Percentiles rank a stretch among this genome's conserved stretches.
Conservation (phyloP, 2,113 vertebrate species). For the Brachypteracias leptosomus region DNA sequence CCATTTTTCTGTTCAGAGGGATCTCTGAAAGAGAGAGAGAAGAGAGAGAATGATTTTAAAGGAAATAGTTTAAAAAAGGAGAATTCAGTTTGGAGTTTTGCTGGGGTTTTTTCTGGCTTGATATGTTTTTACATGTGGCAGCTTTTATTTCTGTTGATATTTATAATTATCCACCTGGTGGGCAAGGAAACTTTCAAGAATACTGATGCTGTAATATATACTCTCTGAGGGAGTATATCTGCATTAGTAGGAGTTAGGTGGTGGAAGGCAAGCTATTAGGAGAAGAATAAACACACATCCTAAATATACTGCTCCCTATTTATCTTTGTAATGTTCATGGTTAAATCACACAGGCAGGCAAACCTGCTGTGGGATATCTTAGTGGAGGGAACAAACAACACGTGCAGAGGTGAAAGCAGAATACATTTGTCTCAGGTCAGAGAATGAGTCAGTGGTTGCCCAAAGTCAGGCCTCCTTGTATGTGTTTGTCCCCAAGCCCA, state of each 20-base stretch:
- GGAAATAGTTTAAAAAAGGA: not conserved
- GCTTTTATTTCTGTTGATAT: not conserved
- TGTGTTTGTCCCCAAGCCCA: not conserved
- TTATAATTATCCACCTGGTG: not conserved
- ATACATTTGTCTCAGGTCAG: not conserved
- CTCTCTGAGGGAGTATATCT: not conserved
- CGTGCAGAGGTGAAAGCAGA: not conserved
- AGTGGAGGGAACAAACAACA: not conserved
- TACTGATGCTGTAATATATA: not conserved
- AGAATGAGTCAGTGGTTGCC: not conserved
- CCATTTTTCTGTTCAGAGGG: not conserved
- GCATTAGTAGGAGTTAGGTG: not conserved
- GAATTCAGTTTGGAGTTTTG: not conserved
- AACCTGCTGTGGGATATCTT: not conserved
- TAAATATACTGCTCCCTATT: not conserved
- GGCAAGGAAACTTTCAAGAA: not conserved
- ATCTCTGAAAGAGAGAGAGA: not conserved
- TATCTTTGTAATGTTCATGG: not conserved
- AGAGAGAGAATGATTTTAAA: not conserved
- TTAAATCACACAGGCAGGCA: not conserved
- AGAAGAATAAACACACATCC: not conserved
- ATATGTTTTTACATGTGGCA: not conserved
- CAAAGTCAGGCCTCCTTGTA: not conserved
- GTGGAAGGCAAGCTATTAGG: not conserved
- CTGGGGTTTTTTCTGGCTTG: not conserved